Percentiles rank a stretch among this genome's conserved stretches.
Evolutionary conservation across 2,113 vertebrate genomes (phyloP).

Genomic region (Anolis carolinensis): DNA sequence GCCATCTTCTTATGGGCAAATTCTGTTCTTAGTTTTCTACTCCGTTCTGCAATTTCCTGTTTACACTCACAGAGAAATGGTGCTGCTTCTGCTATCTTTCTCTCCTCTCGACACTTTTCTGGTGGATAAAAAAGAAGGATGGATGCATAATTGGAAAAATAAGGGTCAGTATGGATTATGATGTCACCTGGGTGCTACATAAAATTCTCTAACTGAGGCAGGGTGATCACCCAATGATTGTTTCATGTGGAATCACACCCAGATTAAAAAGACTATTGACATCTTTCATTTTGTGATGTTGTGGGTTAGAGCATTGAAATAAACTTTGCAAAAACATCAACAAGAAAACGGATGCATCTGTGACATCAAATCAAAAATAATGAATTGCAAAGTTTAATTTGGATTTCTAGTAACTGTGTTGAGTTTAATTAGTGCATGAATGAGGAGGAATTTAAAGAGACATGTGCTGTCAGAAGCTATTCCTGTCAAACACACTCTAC

Average conservation of each 20-base stretch:
- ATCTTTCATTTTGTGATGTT: constrained; percentile 6
- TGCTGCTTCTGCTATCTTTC: background rate
- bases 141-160: background rate
- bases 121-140: background rate
- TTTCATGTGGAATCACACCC: background rate
- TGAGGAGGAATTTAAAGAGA: constrained; percentile 57
- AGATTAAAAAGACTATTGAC: background rate
- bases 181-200: background rate
- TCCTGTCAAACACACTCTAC: constrained; percentile 51
- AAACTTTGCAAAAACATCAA: constrained; percentile 11
- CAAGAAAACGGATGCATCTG: constrained; percentile 30
- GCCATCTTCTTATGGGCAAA: background rate
- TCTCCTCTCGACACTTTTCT: background rate
- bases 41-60: background rate
- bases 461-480: constrained; percentile 59
- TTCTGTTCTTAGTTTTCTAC: background rate
- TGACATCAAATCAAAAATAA: constrained; percentile 48
- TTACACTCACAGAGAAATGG: background rate
- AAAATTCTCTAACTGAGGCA: background rate
- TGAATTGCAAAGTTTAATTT: constrained; percentile 52
- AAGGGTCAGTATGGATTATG: background rate
- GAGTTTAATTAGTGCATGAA: constrained; percentile 51
- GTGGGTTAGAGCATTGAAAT: constrained; percentile 15
- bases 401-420: constrained; percentile 39
- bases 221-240: background rate